Evolutionary conservation across 2,888 invertebrate genomes (phyloP), one percentile per base, ranked within the genome.

Genomic region (Drymonia ruficornis): DNA sequence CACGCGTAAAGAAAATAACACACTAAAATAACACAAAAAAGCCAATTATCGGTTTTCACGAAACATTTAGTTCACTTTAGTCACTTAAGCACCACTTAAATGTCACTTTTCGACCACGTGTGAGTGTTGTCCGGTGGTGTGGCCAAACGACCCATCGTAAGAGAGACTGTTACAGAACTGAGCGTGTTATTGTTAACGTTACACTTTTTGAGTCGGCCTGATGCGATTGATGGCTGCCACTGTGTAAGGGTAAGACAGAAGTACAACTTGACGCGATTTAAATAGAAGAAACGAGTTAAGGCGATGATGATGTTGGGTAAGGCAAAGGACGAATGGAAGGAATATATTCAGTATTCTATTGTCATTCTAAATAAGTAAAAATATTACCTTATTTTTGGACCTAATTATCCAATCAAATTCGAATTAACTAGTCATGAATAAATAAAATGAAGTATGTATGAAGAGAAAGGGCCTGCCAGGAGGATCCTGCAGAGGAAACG

Each of bases 141-240:
- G 47, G 28, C 38, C 48, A 65, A 59, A 65, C 76, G 70, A 63
- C 70, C 59, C 65, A 59, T 65, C 76, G 66, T 69, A 65, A 45
- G 61, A 70, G 58, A 53, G 67, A 55, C 55, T 55, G 59, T 64
- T 58, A 52, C 49, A 56, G 67, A 59, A 78, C 78, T 78, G 73
- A 31, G 56, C 48, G 55, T 57, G 53, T 48, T 53, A 58, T 15
- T 50, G 58, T 63, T 57, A 47, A 63, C 52, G 55, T 52, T 51
- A 62, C 52, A 64, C 54, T 63, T 72, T 71, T 66, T 72, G 55
- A 59, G 60, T 60, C 55, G 61, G 55, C 45, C 38, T 47, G 23
- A 51, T 15, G 34, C 38, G 55, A 60, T 52, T 52, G 55, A 64
- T 65, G 44, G 48, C 2, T 47, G 59, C 0, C 67, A 63, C 46